Conservation (phyloP, 2,797 vertebrate genomes). For the Lutjanus argentimaculatus region DNA sequence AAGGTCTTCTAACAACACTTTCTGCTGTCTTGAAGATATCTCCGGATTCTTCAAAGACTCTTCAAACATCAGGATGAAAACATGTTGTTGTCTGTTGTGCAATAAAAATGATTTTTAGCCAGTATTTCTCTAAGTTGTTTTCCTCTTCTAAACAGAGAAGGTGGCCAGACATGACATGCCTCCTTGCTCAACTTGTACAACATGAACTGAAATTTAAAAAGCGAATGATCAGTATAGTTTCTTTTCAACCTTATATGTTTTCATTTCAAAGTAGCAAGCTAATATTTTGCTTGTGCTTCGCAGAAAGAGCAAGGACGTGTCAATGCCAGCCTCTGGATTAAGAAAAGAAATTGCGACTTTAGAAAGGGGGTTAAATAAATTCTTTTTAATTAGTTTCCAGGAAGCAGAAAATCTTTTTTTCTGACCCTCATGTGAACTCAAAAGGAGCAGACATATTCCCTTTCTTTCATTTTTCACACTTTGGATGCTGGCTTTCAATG, state of each 20-base stretch:
- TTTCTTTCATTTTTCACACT: neutral
- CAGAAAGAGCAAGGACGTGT: neutral
- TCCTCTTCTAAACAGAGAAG: neutral
- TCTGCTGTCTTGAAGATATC: slow-evolving; percentile 19
- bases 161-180: neutral
- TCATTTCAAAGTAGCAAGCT: neutral
- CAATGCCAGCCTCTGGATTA: neutral
- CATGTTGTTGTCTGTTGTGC: neutral
- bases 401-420: neutral
- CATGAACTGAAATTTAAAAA: neutral
- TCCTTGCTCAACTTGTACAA: neutral
- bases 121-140: neutral
- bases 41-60: slow-evolving; percentile 7
- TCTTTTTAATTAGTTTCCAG: neutral
- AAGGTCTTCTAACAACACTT: neutral
- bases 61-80: neutral
- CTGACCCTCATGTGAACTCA: neutral
- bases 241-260: neutral
- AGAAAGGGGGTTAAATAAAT: neutral
- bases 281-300: neutral
- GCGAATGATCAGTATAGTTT: neutral
- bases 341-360: neutral
- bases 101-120: neutral
- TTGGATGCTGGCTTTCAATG: neutral
- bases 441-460: neutral